phyloP scores from a whole-genome alignment of 2,113 vertebrate genomes.

The Kobus ellipsiprymnus region DNA sequence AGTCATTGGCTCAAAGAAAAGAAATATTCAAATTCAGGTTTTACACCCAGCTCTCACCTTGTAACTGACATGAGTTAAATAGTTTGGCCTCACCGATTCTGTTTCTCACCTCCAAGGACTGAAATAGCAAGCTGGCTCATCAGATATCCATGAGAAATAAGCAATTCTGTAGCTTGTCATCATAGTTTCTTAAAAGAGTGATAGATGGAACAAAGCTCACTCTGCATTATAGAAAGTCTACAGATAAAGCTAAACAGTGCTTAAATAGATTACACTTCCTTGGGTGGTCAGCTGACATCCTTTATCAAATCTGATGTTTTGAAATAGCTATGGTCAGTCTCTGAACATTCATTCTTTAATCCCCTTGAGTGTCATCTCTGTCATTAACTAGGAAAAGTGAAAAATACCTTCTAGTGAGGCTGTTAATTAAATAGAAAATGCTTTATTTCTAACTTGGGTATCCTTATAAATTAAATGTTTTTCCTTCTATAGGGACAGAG shows the following conservation, averaged over 20 bases:
- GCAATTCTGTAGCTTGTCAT: not conserved
- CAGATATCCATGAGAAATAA: not conserved
- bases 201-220: not conserved
- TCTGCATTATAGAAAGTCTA: not conserved
- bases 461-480: constrained; percentile 55
- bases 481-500: not conserved
- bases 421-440: constrained; percentile 44
- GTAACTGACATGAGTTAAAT: not conserved
- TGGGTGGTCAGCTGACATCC: not conserved
- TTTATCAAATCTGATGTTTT: constrained; percentile 32
- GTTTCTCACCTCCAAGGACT: not conserved
- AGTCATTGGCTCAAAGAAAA: not conserved
- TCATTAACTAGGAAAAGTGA: constrained; percentile 62
- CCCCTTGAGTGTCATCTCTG: constrained; percentile 58
- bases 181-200: not conserved
- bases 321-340: constrained; percentile 42
- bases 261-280: not conserved
- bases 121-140: not conserved
- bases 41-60: not conserved
- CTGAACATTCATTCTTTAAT: constrained; percentile 55
- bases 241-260: not conserved
- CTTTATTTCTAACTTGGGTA: constrained; percentile 30
- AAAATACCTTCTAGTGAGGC: constrained; percentile 52
- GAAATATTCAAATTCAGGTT: not conserved
- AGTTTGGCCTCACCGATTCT: not conserved